Conservation (phyloP, 2,888 invertebrate genomes). For the Andrena haemorrhoa region DNA sequence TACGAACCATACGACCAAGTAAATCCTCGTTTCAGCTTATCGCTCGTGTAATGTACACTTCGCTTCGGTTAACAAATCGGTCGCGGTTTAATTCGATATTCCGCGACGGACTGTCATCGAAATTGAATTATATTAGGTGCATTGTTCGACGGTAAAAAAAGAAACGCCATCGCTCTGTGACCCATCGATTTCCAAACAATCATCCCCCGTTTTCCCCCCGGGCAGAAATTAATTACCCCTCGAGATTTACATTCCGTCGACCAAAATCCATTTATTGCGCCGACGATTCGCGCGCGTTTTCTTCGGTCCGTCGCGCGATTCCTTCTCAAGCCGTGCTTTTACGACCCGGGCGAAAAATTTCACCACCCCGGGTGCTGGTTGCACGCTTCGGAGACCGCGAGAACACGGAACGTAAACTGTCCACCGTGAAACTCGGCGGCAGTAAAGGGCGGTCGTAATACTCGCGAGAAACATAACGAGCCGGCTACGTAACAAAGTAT, state of each 20-base stretch:
- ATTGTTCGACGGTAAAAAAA: not conserved
- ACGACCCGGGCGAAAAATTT: conserved; percentile 22
- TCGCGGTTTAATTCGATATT: conserved; percentile 11
- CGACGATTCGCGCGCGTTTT: not conserved
- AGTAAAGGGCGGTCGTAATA: conserved; percentile 75
- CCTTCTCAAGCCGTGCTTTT: not conserved
- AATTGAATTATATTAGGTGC: not conserved
- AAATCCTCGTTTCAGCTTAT: conserved; percentile 9
- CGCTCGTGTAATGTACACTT: conserved; percentile 5
- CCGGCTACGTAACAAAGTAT: conserved; percentile 48
- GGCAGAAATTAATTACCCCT: not conserved
- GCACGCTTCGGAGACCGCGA: conserved; percentile 35
- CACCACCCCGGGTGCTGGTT: not conserved
- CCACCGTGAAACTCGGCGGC: conserved; percentile 73
- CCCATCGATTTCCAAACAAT: not conserved
- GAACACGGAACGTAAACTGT: conserved; percentile 72
- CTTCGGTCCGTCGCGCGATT: not conserved
- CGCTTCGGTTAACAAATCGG: conserved; percentile 12
- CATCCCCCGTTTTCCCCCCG: not conserved
- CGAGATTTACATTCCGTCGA: not conserved
- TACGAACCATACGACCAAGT: not conserved
- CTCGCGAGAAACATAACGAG: conserved; percentile 44
- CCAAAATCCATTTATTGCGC: not conserved
- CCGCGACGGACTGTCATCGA: not conserved
- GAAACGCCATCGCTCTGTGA: not conserved